Base-by-base conservation (phyloP, 2,113 vertebrate genomes). In the Ranitomeya variabilis region DNA sequence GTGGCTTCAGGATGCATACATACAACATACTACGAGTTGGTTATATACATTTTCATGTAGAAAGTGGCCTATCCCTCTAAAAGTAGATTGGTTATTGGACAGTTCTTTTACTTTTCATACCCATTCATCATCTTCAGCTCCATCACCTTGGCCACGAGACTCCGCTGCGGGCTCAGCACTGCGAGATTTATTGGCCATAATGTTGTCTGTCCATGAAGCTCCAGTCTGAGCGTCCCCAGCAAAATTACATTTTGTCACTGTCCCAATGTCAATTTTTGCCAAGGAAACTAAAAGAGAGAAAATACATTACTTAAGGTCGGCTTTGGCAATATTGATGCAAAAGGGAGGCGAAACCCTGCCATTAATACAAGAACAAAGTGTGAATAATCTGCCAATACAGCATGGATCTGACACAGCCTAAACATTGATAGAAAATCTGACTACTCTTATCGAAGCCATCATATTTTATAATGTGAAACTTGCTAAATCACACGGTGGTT, bases 171-270 rank as follows among this genome's bases (percentile, higher is more conserved):
- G 0, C 55, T 86, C 23, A 45, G 11, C 90, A 1, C 85, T 64
- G 0, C 89, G 91, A 4, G 91, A 55, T 90, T 96, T 97, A n/a
- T 95, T 95, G 64, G 95, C 92, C 95, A 98, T 92, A 67, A 97
- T 95, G 91, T 96, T 97, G 84, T 97, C 96, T 0, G 97, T 97
- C 97, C 97, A 97, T 0, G 97, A 97, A 0, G 93, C 93, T 23
- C 97, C 96, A 0, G 94, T 92, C 14, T 94, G 91, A 71, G 92
- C 90, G 51, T 97, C 96, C 52, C 97, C 97, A 55, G 96, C 95
- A 74, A 98, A 97, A 92, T 97, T 97, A 81, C 97, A 97, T 90
- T 94, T 96, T 74, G 96, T 97, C 90, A 97, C 96, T 0, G 96
- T 94, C 55, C 96, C 95, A 0, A 94, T 91, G 7, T 97, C 96